A percentile compares a stretch with the other conserved stretches of the same genome.
These are phyloP conservation scores for Rotaria magnacalcarata DNA, from an alignment of 2,888 invertebrate genomes.

Conservation along the genomic window DNA sequence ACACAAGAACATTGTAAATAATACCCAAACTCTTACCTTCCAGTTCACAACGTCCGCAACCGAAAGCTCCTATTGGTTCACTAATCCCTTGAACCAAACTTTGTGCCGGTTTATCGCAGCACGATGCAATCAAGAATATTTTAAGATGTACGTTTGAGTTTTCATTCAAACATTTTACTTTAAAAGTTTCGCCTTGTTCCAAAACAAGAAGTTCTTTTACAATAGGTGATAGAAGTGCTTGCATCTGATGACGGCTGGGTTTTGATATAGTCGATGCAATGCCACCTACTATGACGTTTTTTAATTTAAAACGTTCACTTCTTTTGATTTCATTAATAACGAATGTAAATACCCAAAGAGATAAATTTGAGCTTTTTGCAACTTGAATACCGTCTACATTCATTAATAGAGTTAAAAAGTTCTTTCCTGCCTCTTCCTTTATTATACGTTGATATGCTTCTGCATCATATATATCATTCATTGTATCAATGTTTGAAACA, in stretches of 20 bases:
- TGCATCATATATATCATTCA: not conserved
- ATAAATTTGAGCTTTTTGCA: not conserved
- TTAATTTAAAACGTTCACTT: not conserved
- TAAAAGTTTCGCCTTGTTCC: too few species aligned
- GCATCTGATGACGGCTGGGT: not conserved
- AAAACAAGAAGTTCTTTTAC: too few species aligned
- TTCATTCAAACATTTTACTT: too few species aligned
- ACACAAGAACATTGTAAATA: too few species aligned
- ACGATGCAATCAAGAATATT: not conserved
- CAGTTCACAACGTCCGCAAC: too few species aligned
- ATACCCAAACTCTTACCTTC: too few species aligned
- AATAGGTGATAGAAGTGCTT: too few species aligned
- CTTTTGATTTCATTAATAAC: not conserved
- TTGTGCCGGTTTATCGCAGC: too few species aligned
- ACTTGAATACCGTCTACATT: not conserved
- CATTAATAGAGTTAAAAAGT: not conserved
- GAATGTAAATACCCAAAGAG: not conserved
- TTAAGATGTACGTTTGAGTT: not conserved
- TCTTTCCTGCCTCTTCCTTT: not conserved
- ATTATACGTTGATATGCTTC: not conserved
- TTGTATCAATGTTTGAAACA: not conserved
- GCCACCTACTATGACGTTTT: not conserved
- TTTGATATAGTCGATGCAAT: not conserved
- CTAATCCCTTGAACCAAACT: too few species aligned
- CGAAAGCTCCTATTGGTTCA: too few species aligned